Percentiles rank a stretch among this genome's conserved stretches.
Evolutionary conservation across 2,888 invertebrate species (phyloP).

Genomic region (Leptopilina syphax): DNA sequence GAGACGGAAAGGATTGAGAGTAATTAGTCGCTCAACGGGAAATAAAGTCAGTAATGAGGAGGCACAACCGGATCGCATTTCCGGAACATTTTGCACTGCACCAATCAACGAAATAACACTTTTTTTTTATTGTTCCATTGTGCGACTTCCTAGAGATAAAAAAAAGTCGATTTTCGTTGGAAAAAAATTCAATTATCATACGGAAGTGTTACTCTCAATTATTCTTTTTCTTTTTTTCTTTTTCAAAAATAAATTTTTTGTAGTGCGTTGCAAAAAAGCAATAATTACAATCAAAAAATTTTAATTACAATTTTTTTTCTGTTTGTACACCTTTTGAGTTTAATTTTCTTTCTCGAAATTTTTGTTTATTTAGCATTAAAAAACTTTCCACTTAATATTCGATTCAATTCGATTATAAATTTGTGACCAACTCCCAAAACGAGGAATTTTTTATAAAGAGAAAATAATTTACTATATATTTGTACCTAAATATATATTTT

Average conservation of each 20-base stretch:
- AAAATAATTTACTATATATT: too few species aligned
- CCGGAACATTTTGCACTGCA: constrained; percentile 21
- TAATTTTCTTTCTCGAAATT: too few species aligned
- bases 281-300: too few species aligned
- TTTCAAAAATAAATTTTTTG: not conserved
- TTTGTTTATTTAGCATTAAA: too few species aligned
- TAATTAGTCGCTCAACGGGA: constrained; percentile 30
- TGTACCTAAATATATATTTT: too few species aligned
- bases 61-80: constrained; percentile 37
- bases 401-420: too few species aligned
- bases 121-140: constrained; percentile 38
- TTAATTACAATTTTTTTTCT: too few species aligned
- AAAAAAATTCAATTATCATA: constrained; percentile 7
- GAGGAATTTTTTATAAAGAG: too few species aligned
- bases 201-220: not conserved
- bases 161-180: not conserved
- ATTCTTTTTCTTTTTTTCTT: not conserved
- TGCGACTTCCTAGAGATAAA: constrained; percentile 22
- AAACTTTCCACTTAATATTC: too few species aligned
- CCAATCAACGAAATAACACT: constrained; percentile 16
- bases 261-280: too few species aligned
- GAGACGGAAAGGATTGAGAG: constrained; percentile 23
- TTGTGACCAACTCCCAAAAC: too few species aligned
- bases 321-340: too few species aligned
- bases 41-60: constrained; percentile 26